phyloP scores from a whole-genome alignment of 2,113 vertebrate species.

The Indicator indicator region DNA sequence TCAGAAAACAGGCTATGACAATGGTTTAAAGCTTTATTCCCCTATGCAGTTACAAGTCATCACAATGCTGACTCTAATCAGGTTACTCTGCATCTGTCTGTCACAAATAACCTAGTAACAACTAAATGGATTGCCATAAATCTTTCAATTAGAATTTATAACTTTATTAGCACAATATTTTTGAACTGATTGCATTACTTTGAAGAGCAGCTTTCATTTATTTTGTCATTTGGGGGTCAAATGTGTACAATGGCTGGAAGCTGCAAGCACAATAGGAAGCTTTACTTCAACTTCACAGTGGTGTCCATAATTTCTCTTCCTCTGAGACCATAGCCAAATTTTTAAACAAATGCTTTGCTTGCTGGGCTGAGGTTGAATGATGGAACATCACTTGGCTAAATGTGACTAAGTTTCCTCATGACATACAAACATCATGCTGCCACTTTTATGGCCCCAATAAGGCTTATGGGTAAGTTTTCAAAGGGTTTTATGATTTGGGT shows the following conservation, averaged over 20 bases:
- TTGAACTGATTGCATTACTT: slow-evolving; percentile 87
- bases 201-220: slow-evolving; percentile 85
- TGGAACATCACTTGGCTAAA: not conserved
- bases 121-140: slow-evolving; percentile 85
- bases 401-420: not conserved
- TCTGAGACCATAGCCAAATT: not conserved
- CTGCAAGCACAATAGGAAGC: slow-evolving; percentile 61
- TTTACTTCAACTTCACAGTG: not conserved
- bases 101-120: slow-evolving; percentile 89
- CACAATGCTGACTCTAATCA: slow-evolving; percentile 80
- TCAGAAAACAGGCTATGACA: slow-evolving; percentile 70
- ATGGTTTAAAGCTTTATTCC: slow-evolving; percentile 74
- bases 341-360: not conserved
- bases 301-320: slow-evolving; percentile 3
- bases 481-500: not conserved
- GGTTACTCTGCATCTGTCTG: slow-evolving; percentile 85
- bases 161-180: slow-evolving; percentile 89
- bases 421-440: not conserved
- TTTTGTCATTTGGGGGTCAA: slow-evolving; percentile 83
- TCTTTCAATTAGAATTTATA: slow-evolving; percentile 89
- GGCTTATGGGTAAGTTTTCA: not conserved
- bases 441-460: not conserved
- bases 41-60: slow-evolving; percentile 80
- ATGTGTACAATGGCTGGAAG: slow-evolving; percentile 70
- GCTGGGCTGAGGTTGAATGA: not conserved